Percentiles rank a stretch among this genome's conserved stretches.
phyloP scores from a whole-genome alignment of 2,888 invertebrate species.

The Mycalesis mineus region DNA sequence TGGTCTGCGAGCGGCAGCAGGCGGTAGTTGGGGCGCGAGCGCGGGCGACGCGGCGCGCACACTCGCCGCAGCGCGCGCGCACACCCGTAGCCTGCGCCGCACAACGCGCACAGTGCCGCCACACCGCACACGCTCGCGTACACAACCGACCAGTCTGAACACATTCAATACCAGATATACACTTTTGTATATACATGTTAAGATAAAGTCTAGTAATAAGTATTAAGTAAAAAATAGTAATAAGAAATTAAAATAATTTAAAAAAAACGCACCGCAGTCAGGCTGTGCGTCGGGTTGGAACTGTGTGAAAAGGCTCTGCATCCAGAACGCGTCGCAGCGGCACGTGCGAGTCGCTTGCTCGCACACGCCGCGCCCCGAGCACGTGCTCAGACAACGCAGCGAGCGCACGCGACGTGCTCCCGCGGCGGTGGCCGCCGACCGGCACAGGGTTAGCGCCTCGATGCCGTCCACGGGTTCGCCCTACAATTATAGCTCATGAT shows the following conservation, averaged over 20 bases:
- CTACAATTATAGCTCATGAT: constrained; percentile 33
- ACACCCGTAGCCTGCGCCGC: constrained; percentile 81
- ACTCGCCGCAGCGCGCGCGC: constrained; percentile 65
- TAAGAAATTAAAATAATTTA: no score
- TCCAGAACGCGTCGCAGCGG: constrained; percentile 97
- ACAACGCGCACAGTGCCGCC: constrained; percentile 77
- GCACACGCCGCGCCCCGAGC: constrained; percentile 94
- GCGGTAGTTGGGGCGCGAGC: constrained; percentile 80
- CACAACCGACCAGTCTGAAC: constrained; percentile 92
- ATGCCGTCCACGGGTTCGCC: constrained; percentile 49
- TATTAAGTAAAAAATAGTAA: no score
- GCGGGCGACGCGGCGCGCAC: constrained; percentile 71
- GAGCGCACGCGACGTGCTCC: constrained; percentile 89
- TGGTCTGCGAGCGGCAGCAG: constrained; percentile 84
- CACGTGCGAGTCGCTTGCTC: constrained; percentile 90
- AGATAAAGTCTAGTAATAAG: no score
- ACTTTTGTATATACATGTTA: no score
- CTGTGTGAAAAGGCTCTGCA: constrained; percentile 90
- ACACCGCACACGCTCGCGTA: constrained; percentile 88
- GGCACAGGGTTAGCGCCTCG: constrained; percentile 36
- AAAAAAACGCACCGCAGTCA: constrained; percentile 85
- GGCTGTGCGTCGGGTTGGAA: constrained; percentile 87
- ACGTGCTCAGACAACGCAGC: constrained; percentile 92
- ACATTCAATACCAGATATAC: no score
- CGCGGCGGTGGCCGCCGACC: constrained; percentile 39